Evolutionary conservation across 2,113 vertebrate species (phyloP), one percentile per base, ranked within the genome.

Genomic region (Plotosus lineatus): DNA sequence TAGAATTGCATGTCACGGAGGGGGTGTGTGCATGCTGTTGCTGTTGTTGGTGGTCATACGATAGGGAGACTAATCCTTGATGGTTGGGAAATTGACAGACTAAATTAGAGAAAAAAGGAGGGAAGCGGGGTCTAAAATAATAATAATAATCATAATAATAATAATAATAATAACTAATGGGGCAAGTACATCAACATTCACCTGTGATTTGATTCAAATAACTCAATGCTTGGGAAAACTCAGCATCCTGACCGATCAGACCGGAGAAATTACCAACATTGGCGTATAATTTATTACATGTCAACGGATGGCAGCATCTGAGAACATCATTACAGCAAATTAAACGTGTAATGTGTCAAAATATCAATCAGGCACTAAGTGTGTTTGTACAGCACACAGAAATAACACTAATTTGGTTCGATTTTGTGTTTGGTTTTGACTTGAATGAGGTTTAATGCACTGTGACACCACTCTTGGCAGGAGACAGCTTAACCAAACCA

Each of bases 401-500:
- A 73, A 73, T 33, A 73, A 73, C 69, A 51, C 46, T 73, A 73
- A 73, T 73, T 73, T 73, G 69, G 69, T 73, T 51, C 0, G 69
- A 73, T 51, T 73, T 73, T 73, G 50, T 73, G 46, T 73, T 73
- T 51, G 69, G 46, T 33, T 73, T 73, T 51, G 69, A 73, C 69
- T 73, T 31, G 69, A 73, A 51, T 51, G 46, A 73, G 69, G 46
- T 51, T 73, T 73, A 73, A 73, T 51, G 69, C 69, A 23, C 69
- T 73, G 46, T 73, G 69, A 73, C 69, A 73, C 69, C 69, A 73
- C 46, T 51, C 46, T 51, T 73, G 46, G 69, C 69, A 73, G 46
- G 10, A 36, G 17, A 11, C 46, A 1, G 69, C 17, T 28, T 33
- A 50, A 51, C 69, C 69, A 51, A 73, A 73, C 69, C 69, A 51